Evolutionary conservation across 2,888 invertebrate genomes (phyloP).

Genomic region (Zhuqinia jingwanae): DNA sequence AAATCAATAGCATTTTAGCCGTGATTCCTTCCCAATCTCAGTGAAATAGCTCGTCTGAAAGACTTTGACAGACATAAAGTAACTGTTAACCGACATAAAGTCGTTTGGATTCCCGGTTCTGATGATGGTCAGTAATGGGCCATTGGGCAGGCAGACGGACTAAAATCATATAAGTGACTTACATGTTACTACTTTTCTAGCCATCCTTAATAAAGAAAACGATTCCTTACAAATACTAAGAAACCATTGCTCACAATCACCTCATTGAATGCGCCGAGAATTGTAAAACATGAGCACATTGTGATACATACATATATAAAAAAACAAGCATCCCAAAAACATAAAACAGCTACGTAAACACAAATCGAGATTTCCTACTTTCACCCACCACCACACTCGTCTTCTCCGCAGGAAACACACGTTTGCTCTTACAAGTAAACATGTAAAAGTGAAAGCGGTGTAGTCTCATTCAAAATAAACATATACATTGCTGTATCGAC

Average conservation of each 20-base stretch:
- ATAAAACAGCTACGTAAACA: not conserved
- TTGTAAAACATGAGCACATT: slow-evolving; percentile 21
- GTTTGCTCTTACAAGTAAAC: not conserved
- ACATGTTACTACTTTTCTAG: too few relatives aligned
- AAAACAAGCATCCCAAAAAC: not conserved
- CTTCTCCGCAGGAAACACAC: not conserved
- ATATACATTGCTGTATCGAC: not conserved
- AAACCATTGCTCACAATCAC: slow-evolving; percentile 37
- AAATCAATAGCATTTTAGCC: too few relatives aligned
- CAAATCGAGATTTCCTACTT: slow-evolving; percentile 3
- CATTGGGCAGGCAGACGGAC: too few relatives aligned
- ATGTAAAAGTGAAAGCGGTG: not conserved
- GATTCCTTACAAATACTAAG: slow-evolving; percentile 3
- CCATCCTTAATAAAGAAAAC: too few relatives aligned
- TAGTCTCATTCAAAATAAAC: not conserved
- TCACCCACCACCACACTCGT: not conserved
- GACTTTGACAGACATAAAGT: too few relatives aligned
- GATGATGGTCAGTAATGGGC: too few relatives aligned
- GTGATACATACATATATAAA: not conserved
- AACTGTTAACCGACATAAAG: too few relatives aligned
- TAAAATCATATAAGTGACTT: too few relatives aligned
- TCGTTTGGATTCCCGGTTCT: too few relatives aligned
- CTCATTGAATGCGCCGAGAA: slow-evolving; percentile 20
- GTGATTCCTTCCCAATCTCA: too few relatives aligned
- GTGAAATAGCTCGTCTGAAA: too few relatives aligned